A percentile compares a stretch with the other conserved stretches of the same genome.
Conservation (phyloP, 35 echinoderm and acorn worm genomes). For the Holothuria glaberrima region DNA sequence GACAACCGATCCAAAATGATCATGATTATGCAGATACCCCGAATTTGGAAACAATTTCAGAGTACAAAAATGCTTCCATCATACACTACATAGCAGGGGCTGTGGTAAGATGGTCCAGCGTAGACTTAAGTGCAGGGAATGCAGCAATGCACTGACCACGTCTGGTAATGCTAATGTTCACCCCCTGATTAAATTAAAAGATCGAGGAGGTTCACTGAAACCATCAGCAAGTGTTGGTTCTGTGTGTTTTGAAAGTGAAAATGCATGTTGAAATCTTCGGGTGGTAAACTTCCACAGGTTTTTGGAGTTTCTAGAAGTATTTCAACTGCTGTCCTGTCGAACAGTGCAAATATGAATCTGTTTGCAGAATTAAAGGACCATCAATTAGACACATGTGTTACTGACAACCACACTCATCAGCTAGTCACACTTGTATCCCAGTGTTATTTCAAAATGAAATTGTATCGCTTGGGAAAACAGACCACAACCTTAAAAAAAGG, state of each 20-base stretch:
- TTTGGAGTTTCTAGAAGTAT: constrained; percentile 7
- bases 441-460: background rate
- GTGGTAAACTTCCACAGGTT: background rate
- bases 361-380: background rate
- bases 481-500: background rate
- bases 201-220: background rate
- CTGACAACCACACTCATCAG: background rate
- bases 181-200: constrained; percentile 9
- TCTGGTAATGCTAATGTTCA: no score
- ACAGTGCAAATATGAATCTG: constrained; percentile 13
- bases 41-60: constrained; percentile 1
- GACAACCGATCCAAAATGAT: constrained; percentile 6
- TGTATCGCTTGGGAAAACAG: background rate
- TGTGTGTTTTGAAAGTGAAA: no score
- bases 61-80: constrained; percentile 5
- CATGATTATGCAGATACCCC: background rate
- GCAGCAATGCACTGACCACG: no score
- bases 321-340: background rate
- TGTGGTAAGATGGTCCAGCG: background rate
- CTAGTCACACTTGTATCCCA: background rate
- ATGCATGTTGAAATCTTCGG: no score
- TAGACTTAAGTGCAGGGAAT: background rate
- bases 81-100: constrained; percentile 7
- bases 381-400: background rate
- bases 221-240: constrained; percentile 1